Percentiles rank a stretch among this genome's conserved stretches.
Conservation (phyloP, 2,113 vertebrate species). For the Saccopteryx bilineata region DNA sequence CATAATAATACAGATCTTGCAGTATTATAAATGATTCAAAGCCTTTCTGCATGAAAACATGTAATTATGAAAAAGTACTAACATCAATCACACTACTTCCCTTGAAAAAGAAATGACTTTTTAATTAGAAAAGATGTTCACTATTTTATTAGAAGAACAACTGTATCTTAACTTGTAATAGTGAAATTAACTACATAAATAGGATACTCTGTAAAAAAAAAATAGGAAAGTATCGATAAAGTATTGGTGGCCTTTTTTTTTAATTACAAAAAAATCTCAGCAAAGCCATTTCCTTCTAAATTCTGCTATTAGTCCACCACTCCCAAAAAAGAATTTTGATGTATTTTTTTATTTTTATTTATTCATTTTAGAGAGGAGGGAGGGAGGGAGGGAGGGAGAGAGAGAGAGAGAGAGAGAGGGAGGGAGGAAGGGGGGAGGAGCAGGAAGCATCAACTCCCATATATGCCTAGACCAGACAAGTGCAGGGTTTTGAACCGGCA, state of each 20-base stretch:
- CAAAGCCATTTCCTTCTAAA: constrained; percentile 54
- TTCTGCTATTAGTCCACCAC: not conserved
- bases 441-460: too few species aligned
- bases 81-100: constrained; percentile 14
- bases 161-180: constrained; percentile 53
- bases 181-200: constrained; percentile 59
- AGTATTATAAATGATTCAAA: constrained; percentile 53
- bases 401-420: too few species aligned
- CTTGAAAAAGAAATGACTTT: constrained; percentile 61
- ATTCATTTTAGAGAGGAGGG: too few species aligned
- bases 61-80: constrained; percentile 3
- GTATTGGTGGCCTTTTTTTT: constrained; percentile 37
- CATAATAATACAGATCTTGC: not conserved
- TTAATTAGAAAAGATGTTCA: constrained; percentile 61
- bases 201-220: constrained; percentile 59
- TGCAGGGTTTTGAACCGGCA: too few species aligned
- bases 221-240: constrained; percentile 58
- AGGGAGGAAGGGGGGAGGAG: too few species aligned
- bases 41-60: constrained; percentile 33
- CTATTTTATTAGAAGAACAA: constrained; percentile 57
- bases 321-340: not conserved
- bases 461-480: too few species aligned
- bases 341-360: too few species aligned
- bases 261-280: constrained; percentile 6
- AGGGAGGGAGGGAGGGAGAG: too few species aligned